Conservation (phyloP, 2,113 vertebrate species). For the Symphodus melops region DNA sequence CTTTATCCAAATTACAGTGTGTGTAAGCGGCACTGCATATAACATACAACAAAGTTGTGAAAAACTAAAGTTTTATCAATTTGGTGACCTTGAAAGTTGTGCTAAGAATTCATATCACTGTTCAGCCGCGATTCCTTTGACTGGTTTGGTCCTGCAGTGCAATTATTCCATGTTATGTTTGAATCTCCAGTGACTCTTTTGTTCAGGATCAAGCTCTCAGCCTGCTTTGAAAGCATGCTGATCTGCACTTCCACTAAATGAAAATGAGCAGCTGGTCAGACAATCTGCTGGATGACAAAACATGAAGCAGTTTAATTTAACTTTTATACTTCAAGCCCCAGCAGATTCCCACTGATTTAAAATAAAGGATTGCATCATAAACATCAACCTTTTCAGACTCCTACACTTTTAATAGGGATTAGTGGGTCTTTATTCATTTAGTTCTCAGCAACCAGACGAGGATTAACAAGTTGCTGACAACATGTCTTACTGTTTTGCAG, state of each 20-base stretch:
- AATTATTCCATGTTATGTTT: not conserved
- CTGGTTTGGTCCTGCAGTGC: not conserved
- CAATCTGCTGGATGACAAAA: constrained; percentile 41
- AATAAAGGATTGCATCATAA: constrained; percentile 16
- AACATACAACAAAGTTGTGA: not conserved
- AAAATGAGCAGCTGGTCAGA: constrained; percentile 39
- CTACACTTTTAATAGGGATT: constrained; percentile 53
- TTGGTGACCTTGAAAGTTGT: constrained; percentile 32
- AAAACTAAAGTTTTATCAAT: not conserved
- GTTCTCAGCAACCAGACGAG: constrained; percentile 23
- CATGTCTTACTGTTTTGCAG: constrained; percentile 9
- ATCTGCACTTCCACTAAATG: constrained; percentile 27
- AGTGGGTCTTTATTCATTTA: constrained; percentile 12
- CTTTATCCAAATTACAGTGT: no score
- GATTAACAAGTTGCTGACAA: constrained; percentile 24
- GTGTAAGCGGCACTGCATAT: not conserved
- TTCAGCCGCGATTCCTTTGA: constrained; percentile 5
- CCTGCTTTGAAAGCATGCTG: constrained; percentile 14
- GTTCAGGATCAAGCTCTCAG: constrained; percentile 9
- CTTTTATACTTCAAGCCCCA: constrained; percentile 13
- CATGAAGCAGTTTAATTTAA: constrained; percentile 14
- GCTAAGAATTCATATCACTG: constrained; percentile 11
- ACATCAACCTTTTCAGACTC: constrained; percentile 27
- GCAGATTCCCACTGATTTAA: constrained; percentile 27
- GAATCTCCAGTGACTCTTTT: not conserved